phyloP scores from a whole-genome alignment of 1,140 invertebrate genomes.

The Hirudo medicinalis region DNA sequence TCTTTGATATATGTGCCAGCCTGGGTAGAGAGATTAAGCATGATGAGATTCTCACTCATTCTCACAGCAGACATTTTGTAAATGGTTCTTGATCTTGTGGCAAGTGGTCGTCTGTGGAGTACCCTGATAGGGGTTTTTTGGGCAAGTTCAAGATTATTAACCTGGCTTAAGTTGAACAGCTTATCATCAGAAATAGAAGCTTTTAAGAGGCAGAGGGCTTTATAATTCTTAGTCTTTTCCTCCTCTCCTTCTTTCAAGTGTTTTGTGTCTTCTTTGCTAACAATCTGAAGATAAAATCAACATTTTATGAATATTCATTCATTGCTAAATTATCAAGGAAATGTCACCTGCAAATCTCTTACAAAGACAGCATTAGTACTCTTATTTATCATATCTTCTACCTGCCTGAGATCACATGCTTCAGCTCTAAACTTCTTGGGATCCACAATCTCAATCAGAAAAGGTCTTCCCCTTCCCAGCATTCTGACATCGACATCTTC shows the following conservation, averaged over 20 bases:
- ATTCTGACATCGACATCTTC: slow-evolving; percentile 81
- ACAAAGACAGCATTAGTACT: slow-evolving; percentile 6
- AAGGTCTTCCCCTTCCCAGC: slow-evolving; percentile 55
- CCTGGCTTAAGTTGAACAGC: background rate
- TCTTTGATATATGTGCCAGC: slow-evolving; percentile 95
- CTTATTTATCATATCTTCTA: slow-evolving; percentile 19
- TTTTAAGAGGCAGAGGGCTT: slow-evolving; percentile 21
- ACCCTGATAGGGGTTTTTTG: slow-evolving; percentile 23
- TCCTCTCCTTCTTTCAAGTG: slow-evolving; percentile 24
- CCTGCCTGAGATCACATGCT: background rate
- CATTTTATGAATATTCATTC: background rate
- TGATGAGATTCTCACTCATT: background rate
- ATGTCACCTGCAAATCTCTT: slow-evolving; percentile 14
- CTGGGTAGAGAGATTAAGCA: slow-evolving; percentile 61
- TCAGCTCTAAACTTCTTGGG: slow-evolving; percentile 17
- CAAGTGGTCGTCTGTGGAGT: slow-evolving; percentile 15
- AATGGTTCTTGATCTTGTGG: slow-evolving; percentile 9
- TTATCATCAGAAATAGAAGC: slow-evolving; percentile 9
- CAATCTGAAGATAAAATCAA: slow-evolving; percentile 8
- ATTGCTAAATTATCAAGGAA: background rate
- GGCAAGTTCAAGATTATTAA: slow-evolving; percentile 5
- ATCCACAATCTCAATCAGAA: slow-evolving; percentile 24
- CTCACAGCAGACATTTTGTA: slow-evolving; percentile 12
- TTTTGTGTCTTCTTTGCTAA: slow-evolving; percentile 22
- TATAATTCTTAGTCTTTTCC: slow-evolving; percentile 23